These are phyloP conservation scores for Glomeris maerens DNA, from an alignment of 1,140 invertebrate genomes.

Conservation along the genomic window DNA sequence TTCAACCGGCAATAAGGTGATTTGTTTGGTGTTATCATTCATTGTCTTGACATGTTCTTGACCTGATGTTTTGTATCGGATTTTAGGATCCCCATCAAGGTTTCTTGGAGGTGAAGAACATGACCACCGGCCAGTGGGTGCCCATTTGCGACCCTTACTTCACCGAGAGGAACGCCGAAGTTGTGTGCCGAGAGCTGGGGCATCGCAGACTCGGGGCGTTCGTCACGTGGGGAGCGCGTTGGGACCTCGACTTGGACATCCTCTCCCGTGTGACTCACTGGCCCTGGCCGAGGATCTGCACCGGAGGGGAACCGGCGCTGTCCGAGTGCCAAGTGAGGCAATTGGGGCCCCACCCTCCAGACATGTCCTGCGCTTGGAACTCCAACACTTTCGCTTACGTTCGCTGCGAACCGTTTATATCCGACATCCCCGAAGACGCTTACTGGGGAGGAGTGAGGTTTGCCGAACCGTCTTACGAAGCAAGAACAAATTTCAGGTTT, in stretches of 20 bases:
- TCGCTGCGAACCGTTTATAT: conserved; percentile 63
- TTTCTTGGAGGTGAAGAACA: conserved; percentile 90
- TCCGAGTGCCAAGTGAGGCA: conserved; percentile 68
- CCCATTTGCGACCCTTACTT: conserved; percentile 91
- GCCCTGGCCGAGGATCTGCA: conserved; percentile 75
- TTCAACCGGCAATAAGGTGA: conserved; percentile 14
- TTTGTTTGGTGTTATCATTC: too few species aligned
- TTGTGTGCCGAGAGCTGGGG: conserved; percentile 88
- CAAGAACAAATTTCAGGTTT: conserved; percentile 52
- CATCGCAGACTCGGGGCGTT: conserved; percentile 75
- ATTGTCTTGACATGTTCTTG: too few species aligned
- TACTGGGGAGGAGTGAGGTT: conserved; percentile 97
- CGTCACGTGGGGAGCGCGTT: conserved; percentile 58
- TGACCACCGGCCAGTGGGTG: conserved; percentile 87
- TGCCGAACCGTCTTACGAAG: conserved; percentile 74
- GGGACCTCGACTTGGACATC: conserved; percentile 75
- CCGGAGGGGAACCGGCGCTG: conserved; percentile 35
- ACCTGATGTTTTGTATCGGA: too few species aligned
- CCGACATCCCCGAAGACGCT: conserved; percentile 45
- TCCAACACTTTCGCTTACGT: conserved; percentile 81
- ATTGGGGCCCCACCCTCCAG: conserved; percentile 74
- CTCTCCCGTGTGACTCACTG: conserved; percentile 75
- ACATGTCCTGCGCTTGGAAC: conserved; percentile 72
- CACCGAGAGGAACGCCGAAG: conserved; percentile 83
- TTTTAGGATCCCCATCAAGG: too few species aligned